Evolutionary conservation across 1,140 invertebrate species (phyloP), one percentile per base, ranked within the genome.

Genomic region (Trachymyrmex cornetzi): DNA sequence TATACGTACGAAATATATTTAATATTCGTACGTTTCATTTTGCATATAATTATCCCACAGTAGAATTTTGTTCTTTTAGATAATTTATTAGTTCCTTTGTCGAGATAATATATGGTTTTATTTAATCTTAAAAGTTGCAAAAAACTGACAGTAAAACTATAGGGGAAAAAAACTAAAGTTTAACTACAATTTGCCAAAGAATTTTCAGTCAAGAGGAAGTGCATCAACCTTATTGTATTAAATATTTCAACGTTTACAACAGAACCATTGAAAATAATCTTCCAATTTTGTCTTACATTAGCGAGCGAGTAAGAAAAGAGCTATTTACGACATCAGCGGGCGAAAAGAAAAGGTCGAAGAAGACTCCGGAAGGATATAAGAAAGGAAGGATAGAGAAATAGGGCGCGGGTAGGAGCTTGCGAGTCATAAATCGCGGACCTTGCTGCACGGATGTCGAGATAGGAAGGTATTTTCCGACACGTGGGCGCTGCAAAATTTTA

Each of bases 351-450:
- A 84, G 24, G 30, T 69, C 64, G 53, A 69, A 55, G 80, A 82
- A 91, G 69, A 89, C 72, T 86, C 61, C 75, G 55, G 57, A 88
- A 91, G 66, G 74, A 80, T 84, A 74, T 79, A 67, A 66, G 69
- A 77, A 88, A 63, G 85, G 66, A 90, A 77, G 69, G 63, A 84
- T 72, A 63, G 63, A 80, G 24, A 91, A 86, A 91, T 91, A 93
- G 87, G 87, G 90, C 93, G 91, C 89, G 88, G 85, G 89, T 92
- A 92, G 89, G 89, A 93, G 92, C 92, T 89, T 89, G 87, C 61
- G 89, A 93, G 93, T 93, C 90, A 94, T 94, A 95, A 95, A 94
- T 95, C 94, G 92, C 92, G 91, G 88, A 93, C 91, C 92, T 94
- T 92, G 92, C 88, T 85, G 92, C 90, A 89, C 87, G 92, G 90